These are phyloP conservation scores for Thalassoma bifasciatum DNA, from an alignment of 2,113 vertebrate species.

Conservation along the genomic window DNA sequence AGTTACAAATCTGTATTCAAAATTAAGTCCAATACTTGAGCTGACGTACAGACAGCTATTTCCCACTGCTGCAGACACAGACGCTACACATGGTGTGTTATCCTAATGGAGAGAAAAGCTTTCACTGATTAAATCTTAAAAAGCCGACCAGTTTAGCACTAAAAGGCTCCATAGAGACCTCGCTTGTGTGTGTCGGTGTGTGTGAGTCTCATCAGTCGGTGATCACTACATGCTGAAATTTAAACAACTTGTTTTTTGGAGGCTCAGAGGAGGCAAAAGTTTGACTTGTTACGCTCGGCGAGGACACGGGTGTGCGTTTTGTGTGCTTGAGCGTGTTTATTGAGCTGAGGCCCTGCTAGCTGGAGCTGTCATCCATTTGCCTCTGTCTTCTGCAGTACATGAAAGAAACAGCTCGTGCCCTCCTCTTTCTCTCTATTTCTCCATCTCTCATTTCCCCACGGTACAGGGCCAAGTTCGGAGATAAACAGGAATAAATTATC, in stretches of 20 bases:
- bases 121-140: conserved; percentile 31
- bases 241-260: conserved; percentile 16
- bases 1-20: background rate
- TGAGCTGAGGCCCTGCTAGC: conserved; percentile 53
- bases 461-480: conserved; percentile 56
- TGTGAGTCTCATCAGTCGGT: conserved; percentile 7
- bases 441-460: conserved; percentile 48
- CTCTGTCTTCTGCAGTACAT: conserved; percentile 64
- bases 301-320: conserved; percentile 14
- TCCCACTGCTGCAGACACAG: background rate
- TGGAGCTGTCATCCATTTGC: conserved; percentile 68
- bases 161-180: conserved; percentile 11
- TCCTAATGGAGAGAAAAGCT: conserved; percentile 16
- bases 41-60: background rate
- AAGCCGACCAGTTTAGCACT: background rate
- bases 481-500: conserved; percentile 75
- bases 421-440: conserved; percentile 40
- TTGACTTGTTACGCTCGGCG: conserved; percentile 33
- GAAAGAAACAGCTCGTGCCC: conserved; percentile 61
- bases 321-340: conserved; percentile 40
- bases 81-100: background rate
- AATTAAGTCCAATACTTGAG: background rate
- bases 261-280: conserved; percentile 32
- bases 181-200: conserved; percentile 18
- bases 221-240: conserved; percentile 29